A percentile compares a stretch with the other conserved stretches of the same genome.
Evolutionary conservation across 2,797 vertebrate species (phyloP).

Genomic region (Aratinga solstitialis): DNA sequence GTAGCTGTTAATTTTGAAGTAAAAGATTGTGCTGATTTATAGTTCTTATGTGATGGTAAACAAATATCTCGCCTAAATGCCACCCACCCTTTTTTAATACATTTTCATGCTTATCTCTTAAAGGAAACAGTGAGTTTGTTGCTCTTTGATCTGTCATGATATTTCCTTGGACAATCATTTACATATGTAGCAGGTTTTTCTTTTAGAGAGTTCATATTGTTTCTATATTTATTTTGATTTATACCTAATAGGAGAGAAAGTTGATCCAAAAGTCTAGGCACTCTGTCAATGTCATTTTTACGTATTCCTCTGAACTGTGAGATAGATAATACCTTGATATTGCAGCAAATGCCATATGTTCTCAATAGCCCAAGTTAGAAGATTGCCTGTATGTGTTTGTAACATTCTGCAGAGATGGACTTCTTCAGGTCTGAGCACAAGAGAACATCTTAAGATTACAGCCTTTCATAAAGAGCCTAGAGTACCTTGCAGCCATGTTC

Average conservation of each 20-base stretch:
- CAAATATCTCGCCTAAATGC: neutral
- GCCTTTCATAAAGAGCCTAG: neutral
- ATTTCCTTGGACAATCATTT: neutral
- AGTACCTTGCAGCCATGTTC: neutral
- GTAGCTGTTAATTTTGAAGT: neutral
- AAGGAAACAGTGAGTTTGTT: neutral
- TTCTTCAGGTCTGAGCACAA: neutral
- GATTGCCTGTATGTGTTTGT: neutral
- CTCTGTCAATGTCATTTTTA: neutral
- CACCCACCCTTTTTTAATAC: neutral
- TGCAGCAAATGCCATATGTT: slow-evolving; percentile 16
- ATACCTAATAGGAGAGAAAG: neutral
- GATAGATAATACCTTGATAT: neutral
- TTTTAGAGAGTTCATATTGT: neutral
- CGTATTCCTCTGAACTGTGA: neutral
- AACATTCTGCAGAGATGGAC: slow-evolving; percentile 26
- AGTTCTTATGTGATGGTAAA: neutral
- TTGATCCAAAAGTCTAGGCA: neutral
- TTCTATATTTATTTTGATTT: slow-evolving; percentile 36
- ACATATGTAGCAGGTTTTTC: neutral
- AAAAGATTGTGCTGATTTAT: neutral
- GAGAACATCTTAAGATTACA: neutral
- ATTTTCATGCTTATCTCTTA: neutral
- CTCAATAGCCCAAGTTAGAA: neutral
- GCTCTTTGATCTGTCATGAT: slow-evolving; percentile 29